Base-by-base conservation (phyloP, 2,113 vertebrate genomes). In the Pipra filicauda region DNA sequence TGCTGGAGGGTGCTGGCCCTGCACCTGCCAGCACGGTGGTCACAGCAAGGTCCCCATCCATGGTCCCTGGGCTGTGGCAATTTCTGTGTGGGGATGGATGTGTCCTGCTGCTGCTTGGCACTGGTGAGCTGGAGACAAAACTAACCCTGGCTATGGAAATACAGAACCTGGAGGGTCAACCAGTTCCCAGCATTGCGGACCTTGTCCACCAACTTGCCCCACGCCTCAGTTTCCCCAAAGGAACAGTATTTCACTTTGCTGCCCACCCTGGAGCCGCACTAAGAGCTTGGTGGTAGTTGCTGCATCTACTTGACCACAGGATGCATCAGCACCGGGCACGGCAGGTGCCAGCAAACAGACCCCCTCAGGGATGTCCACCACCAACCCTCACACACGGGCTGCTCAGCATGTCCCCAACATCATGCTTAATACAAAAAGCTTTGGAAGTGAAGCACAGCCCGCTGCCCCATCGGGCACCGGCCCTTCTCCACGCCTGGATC, bases 381-480 rank as follows among this genome's bases (percentile, higher is more conserved):
- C 35, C 28, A 19, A 2, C 5, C 44, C 46, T 23, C 3, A 3
- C 1, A 0, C 52, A 30, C 0, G 1, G 37, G 37, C 52, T 24
- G 65, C 65, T 52, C 8, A 2, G 16, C 0, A 1, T 1, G 3
- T 59, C 46, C 54, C 41, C 9, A 1, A 16, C 37, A 6, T 5
- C 35, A 15, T 1, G 0, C 15, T 30, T 8, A 11, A 49, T 17
- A 49, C 12, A 1, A 33, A 46, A 21, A 0, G 11, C 52, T 49
- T 1, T 0, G n/a, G 72, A 70, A 28, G 16, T 1, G 0, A 37
- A 44, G 14, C 16, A 1, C 51, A 35, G 3, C 69, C 4, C 0
- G 44, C 28, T 27, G 73, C 52, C 46, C 48, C 2, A 0, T 1
- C 0, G 4, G 75, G 67, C 52, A 39, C 59, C 1, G 5, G 20